Evolutionary conservation across 1,140 invertebrate species (phyloP).

Genomic region (Pteromalus puparum): DNA sequence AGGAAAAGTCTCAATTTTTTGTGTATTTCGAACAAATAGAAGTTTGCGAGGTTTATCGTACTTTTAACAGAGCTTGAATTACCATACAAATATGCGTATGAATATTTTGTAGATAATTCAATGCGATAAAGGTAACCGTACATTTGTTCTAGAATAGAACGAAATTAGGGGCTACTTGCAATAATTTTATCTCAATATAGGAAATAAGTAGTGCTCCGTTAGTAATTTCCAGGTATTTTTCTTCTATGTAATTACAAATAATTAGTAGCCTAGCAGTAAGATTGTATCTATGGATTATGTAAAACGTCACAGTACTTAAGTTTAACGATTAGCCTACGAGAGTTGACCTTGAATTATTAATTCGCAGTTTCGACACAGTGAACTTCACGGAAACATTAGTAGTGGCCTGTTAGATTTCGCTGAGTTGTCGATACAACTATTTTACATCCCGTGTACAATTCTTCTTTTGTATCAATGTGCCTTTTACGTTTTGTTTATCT

Average conservation of each 20-base stretch:
- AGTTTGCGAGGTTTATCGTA: neutral
- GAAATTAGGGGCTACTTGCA: neutral
- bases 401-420: neutral
- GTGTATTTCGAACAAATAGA: neutral
- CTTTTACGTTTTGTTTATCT: conserved; percentile 16
- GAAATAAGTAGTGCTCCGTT: neutral
- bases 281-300: neutral
- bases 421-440: neutral
- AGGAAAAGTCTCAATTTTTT: neutral
- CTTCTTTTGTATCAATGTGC: conserved; percentile 23
- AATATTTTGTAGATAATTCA: neutral
- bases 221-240: neutral
- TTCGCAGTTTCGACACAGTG: neutral
- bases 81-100: too few species aligned
- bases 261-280: neutral
- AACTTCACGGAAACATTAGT: conserved; percentile 14
- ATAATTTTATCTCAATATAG: neutral
- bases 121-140: neutral
- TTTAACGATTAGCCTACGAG: neutral
- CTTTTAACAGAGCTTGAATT: neutral
- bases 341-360: neutral
- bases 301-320: neutral
- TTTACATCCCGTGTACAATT: conserved; percentile 26
- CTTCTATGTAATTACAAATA: neutral
- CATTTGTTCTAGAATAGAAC: neutral